These are phyloP conservation scores for Rhinopomastus cyanomelas DNA, from an alignment of 2,113 vertebrate species.

Conservation along the genomic window DNA sequence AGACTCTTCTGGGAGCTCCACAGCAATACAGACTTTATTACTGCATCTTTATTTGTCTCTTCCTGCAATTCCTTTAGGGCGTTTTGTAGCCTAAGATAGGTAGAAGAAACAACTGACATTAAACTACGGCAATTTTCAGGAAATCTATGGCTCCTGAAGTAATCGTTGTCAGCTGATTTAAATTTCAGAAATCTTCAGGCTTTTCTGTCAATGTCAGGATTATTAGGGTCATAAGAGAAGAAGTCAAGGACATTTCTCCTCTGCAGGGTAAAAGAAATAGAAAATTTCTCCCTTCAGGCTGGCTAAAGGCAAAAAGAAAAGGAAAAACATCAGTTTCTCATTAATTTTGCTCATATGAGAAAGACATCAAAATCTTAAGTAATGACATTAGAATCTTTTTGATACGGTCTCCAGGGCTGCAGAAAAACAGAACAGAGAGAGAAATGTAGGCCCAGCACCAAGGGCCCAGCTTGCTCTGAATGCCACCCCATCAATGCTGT, in stretches of 20 bases:
- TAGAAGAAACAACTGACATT: neutral
- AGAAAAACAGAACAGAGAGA: neutral
- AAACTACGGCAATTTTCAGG: slow-evolving; percentile 15
- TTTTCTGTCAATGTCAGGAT: neutral
- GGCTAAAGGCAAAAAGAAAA: neutral
- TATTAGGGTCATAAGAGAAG: neutral
- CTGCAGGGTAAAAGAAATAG: neutral
- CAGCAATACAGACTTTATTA: neutral
- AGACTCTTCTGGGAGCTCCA: neutral
- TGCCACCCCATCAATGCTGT: neutral
- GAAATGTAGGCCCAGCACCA: neutral
- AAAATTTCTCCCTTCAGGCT: neutral
- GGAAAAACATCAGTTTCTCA: neutral
- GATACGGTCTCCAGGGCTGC: neutral
- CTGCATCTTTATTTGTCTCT: neutral
- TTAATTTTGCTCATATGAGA: neutral
- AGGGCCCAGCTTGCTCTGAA: neutral
- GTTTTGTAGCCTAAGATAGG: slow-evolving; percentile 5
- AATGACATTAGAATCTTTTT: neutral
- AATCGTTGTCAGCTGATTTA: neutral
- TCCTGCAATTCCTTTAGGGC: neutral
- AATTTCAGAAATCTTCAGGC: slow-evolving; percentile 38
- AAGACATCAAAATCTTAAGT: neutral
- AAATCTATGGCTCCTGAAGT: neutral
- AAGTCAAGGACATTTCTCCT: neutral